Conservation (phyloP, 2,113 vertebrate genomes). For the Oryzias javanicus region DNA sequence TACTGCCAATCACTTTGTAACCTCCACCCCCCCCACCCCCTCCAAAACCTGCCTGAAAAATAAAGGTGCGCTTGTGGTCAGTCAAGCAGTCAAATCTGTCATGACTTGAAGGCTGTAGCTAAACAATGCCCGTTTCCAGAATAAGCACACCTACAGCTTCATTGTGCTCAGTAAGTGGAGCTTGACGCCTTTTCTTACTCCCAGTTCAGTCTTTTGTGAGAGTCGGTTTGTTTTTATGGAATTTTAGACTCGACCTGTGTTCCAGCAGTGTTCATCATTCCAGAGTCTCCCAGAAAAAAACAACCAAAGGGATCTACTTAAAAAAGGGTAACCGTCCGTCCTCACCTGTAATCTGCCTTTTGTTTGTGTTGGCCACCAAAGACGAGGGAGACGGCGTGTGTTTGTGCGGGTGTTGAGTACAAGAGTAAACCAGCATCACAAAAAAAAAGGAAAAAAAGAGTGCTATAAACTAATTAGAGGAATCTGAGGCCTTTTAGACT, state of each 20-base stretch:
- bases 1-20: background rate
- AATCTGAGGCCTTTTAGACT: background rate
- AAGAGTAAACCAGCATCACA: background rate
- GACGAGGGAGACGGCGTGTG: background rate
- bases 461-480: background rate
- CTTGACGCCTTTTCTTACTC: constrained; percentile 34
- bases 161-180: constrained; percentile 69
- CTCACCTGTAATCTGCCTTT: constrained; percentile 39
- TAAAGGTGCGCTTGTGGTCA: constrained; percentile 62
- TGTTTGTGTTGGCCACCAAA: constrained; percentile 31
- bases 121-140: constrained; percentile 69
- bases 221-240: constrained; percentile 37
- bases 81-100: constrained; percentile 59
- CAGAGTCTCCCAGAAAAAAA: constrained; percentile 32
- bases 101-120: constrained; percentile 64
- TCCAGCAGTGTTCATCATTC: constrained; percentile 37
- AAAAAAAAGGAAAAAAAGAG: background rate
- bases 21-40: too few species aligned
- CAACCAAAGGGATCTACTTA: constrained; percentile 10
- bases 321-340: constrained; percentile 45
- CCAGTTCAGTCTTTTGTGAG: constrained; percentile 32
- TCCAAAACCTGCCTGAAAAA: background rate
- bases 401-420: background rate
- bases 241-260: constrained; percentile 37
- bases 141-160: constrained; percentile 54